Evolutionary conservation across 2,888 invertebrate genomes (phyloP).

Genomic region (Philereme vetulata): DNA sequence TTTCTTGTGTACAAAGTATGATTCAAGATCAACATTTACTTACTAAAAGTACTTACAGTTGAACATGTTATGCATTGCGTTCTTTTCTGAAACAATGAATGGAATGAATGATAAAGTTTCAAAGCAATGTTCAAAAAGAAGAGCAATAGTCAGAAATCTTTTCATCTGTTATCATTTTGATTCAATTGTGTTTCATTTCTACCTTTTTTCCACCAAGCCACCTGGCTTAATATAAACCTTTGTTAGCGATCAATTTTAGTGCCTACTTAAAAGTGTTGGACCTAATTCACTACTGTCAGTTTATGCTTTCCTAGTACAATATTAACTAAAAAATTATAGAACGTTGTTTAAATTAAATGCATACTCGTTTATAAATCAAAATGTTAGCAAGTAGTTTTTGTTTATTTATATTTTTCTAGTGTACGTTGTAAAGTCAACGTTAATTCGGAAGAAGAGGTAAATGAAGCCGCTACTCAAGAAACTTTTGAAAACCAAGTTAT

Average conservation of each 20-base stretch:
- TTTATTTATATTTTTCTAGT: conserved; percentile 23
- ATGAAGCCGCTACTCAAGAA: conserved; percentile 22
- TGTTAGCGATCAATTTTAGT: conserved; percentile 12
- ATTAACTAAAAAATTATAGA: conserved; percentile 29
- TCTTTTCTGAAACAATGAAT: neutral
- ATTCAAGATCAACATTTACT: too few species aligned
- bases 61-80: too few species aligned
- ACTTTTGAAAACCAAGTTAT: conserved; percentile 17
- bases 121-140: neutral
- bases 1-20: too few species aligned
- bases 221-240: conserved; percentile 7
- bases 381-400: conserved; percentile 18
- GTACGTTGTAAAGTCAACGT: conserved; percentile 16
- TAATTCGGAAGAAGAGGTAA: conserved; percentile 12
- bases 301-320: conserved; percentile 31
- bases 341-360: conserved; percentile 22
- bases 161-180: neutral
- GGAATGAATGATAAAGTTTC: conserved; percentile 5
- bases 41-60: too few species aligned
- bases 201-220: neutral
- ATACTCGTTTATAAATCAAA: conserved; percentile 15
- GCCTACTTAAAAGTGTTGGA: conserved; percentile 8
- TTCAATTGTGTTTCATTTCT: too few species aligned
- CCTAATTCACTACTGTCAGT: conserved; percentile 9
- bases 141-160: neutral